These are phyloP conservation scores for Pogonocherus hispidulus DNA, from an alignment of 2,888 invertebrate genomes.

Conservation along the genomic window DNA sequence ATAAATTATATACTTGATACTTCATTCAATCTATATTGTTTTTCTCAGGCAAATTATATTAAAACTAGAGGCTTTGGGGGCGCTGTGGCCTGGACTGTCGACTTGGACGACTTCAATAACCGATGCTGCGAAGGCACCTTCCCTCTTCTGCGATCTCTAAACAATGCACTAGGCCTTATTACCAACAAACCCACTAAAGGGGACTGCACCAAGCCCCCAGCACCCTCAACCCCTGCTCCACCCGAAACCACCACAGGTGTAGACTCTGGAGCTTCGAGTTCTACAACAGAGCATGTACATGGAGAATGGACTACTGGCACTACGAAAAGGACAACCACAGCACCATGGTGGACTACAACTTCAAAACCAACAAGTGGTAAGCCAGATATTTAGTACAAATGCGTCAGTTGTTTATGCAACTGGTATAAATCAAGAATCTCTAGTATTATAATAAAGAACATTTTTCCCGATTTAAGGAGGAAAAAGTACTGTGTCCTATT, in stretches of 20 bases:
- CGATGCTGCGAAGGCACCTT: slow-evolving; percentile 85
- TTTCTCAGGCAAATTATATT: slow-evolving; percentile 79
- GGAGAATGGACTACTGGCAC: slow-evolving; percentile 58
- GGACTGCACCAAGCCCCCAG: slow-evolving; percentile 80
- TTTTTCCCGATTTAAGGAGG: too few relatives aligned
- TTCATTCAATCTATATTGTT: too few relatives aligned
- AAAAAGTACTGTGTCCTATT: too few relatives aligned
- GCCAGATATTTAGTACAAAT: neutral
- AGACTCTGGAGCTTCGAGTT: slow-evolving; percentile 70
- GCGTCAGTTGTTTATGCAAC: too few relatives aligned
- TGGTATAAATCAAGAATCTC: too few relatives aligned
- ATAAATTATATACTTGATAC: too few relatives aligned
- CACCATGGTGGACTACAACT: slow-evolving; percentile 58
- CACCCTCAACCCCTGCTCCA: slow-evolving; percentile 82
- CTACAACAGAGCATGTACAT: slow-evolving; percentile 48
- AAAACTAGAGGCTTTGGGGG: slow-evolving; percentile 82
- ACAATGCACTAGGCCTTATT: slow-evolving; percentile 79
- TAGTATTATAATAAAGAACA: too few relatives aligned
- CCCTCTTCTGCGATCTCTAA: slow-evolving; percentile 83
- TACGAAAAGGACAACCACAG: slow-evolving; percentile 62
- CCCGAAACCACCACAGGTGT: slow-evolving; percentile 81
- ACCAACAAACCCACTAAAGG: slow-evolving; percentile 70
- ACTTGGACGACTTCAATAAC: slow-evolving; percentile 90
- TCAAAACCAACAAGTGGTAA: slow-evolving; percentile 39
- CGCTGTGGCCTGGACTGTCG: slow-evolving; percentile 89